These are phyloP conservation scores for Bryconaethiops microstoma DNA, from an alignment of 2,797 vertebrate genomes.

Conservation along the genomic window DNA sequence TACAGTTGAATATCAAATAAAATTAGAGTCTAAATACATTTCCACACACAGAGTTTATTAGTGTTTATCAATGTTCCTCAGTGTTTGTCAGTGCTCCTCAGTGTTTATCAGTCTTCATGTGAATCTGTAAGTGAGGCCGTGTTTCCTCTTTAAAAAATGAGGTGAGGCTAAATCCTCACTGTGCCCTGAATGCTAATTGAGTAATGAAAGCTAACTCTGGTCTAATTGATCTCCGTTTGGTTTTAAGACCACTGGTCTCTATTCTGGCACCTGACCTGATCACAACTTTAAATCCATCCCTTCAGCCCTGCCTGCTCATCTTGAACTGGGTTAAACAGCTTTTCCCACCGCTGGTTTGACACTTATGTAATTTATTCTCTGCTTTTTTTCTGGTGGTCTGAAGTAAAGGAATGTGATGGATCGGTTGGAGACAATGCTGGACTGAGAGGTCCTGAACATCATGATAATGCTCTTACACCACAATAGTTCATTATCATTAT, in stretches of 20 bases:
- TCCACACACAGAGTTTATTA: too few relatives aligned
- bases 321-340: not conserved
- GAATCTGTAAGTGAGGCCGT: conserved; percentile 33
- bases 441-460: too few relatives aligned
- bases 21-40: too few relatives aligned
- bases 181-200: not conserved
- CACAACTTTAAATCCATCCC: conserved; percentile 32
- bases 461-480: too few relatives aligned
- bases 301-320: not conserved
- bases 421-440: too few relatives aligned
- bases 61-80: too few relatives aligned
- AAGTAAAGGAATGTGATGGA: too few relatives aligned
- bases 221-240: conserved; percentile 7
- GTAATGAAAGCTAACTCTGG: not conserved
- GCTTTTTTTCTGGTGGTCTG: too few relatives aligned
- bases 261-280: conserved; percentile 49
- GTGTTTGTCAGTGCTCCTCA: too few relatives aligned
- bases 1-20: too few relatives aligned
- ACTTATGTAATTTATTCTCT: not conserved
- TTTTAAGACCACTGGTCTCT: conserved; percentile 12
- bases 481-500: too few relatives aligned
- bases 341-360: not conserved
- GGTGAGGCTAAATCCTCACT: not conserved
- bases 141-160: conserved; percentile 1
- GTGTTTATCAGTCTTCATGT: not conserved